Percentiles rank a stretch among this genome's conserved stretches.
These are phyloP conservation scores for Oryzias curvinotus DNA, from an alignment of 2,113 vertebrate genomes.

Conservation along the genomic window DNA sequence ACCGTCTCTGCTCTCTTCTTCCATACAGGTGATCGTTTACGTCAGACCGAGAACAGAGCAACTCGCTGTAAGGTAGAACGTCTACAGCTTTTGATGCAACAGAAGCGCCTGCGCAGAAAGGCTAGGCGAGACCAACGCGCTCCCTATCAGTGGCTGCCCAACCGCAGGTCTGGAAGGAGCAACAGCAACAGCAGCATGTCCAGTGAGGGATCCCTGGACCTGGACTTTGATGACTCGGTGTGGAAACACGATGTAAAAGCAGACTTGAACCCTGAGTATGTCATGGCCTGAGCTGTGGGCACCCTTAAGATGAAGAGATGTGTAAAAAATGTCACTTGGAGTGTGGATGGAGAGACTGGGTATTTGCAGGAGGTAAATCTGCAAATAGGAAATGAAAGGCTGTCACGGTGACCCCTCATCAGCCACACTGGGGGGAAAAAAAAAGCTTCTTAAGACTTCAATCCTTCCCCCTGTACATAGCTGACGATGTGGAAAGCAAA, in stretches of 20 bases:
- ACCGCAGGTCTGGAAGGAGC: slow-evolving; percentile 89
- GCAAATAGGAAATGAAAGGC: slow-evolving; percentile 34
- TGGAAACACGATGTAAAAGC: slow-evolving; percentile 98
- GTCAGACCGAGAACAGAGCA: slow-evolving; percentile 95
- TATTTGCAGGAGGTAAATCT: slow-evolving; percentile 32
- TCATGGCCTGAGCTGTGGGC: slow-evolving; percentile 84
- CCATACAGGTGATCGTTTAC: slow-evolving; percentile 86
- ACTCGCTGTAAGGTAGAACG: slow-evolving; percentile 97
- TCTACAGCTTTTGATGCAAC: slow-evolving; percentile 94
- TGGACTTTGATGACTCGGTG: slow-evolving; percentile 95
- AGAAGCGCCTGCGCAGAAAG: slow-evolving; percentile 93
- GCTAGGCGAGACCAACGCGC: slow-evolving; percentile 87
- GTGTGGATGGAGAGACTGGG: slow-evolving; percentile 24
- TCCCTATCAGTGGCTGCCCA: slow-evolving; percentile 93
- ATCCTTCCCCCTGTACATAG: slow-evolving; percentile 51
- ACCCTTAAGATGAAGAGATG: slow-evolving; percentile 25
- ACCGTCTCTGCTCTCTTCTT: not conserved
- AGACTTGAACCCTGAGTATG: slow-evolving; percentile 93
- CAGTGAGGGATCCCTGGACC: slow-evolving; percentile 88
- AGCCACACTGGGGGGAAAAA: slow-evolving; percentile 16
- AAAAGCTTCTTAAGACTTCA: slow-evolving; percentile 48
- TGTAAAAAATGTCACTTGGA: slow-evolving; percentile 33
- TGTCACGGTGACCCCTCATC: slow-evolving; percentile 31
- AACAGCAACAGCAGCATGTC: slow-evolving; percentile 88
- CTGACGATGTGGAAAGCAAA: slow-evolving; percentile 49